Evolutionary conservation across 2,113 vertebrate species (phyloP).

Genomic region (Phyllopteryx taeniolatus): DNA sequence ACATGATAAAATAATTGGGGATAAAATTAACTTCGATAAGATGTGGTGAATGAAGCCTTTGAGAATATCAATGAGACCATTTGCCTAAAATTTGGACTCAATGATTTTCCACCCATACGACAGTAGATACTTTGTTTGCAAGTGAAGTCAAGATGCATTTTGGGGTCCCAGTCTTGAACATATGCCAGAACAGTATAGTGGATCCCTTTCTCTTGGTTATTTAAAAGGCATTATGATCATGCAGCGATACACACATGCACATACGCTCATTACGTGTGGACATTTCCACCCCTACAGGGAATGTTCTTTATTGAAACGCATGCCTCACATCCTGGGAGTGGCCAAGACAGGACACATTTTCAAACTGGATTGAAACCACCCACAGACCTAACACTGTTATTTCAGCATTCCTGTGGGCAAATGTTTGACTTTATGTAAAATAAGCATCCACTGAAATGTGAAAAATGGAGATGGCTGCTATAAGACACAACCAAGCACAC

Average conservation of each 20-base stretch:
- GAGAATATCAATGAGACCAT: slow-evolving; percentile 55
- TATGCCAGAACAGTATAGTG: slow-evolving; percentile 53
- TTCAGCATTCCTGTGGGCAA: slow-evolving; percentile 60
- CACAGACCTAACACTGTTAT: slow-evolving; percentile 55
- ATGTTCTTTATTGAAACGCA: slow-evolving; percentile 46
- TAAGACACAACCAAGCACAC: slow-evolving; percentile 22
- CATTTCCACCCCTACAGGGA: neutral
- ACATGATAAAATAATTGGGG: neutral
- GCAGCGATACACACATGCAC: slow-evolving; percentile 18
- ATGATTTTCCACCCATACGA: slow-evolving; percentile 31
- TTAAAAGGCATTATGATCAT: slow-evolving; percentile 37
- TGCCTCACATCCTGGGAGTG: slow-evolving; percentile 63
- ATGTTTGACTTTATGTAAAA: slow-evolving; percentile 61
- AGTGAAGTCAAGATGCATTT: slow-evolving; percentile 48
- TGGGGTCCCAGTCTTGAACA: slow-evolving; percentile 39
- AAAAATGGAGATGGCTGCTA: slow-evolving; percentile 12
- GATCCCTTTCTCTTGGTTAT: slow-evolving; percentile 38
- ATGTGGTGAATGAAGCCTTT: slow-evolving; percentile 22
- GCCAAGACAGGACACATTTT: slow-evolving; percentile 38
- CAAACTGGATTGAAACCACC: slow-evolving; percentile 67
- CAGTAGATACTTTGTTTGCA: slow-evolving; percentile 46
- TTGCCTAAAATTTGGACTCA: slow-evolving; percentile 48
- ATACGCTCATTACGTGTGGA: slow-evolving; percentile 9
- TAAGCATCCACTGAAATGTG: slow-evolving; percentile 38
- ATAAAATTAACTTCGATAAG: neutral